Evolutionary conservation across 2,888 invertebrate species (phyloP), one percentile per base, ranked within the genome.

Genomic region (Ganaspis brasiliensis): DNA sequence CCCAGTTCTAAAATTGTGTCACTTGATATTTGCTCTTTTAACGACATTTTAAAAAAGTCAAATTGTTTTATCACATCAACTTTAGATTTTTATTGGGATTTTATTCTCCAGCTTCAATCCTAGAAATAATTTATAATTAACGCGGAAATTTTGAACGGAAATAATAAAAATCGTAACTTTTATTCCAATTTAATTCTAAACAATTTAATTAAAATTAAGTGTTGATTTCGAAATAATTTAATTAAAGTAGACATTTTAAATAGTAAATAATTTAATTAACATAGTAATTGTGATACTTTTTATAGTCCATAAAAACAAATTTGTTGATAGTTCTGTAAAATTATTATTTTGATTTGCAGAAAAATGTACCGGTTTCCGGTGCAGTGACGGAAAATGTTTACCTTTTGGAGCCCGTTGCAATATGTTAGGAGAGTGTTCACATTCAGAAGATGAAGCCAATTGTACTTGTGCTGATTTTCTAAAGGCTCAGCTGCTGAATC

Each of bases 401-500:
- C 93, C 95, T 0, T 87, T 93, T 73, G 93, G 94, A 2, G 94
- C 95, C 4, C 93, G 95, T 79, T 96, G 96, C 88, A 96, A 96
- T 87, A 94, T 95, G 87, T 90, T 96, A 59, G 92, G 95, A 31
- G 96, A 96, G 86, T 96, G 96, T 82, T 91, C 93, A 8, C 94
- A 94, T 79, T 95, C 95, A 1, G 94, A 94, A 79, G 96, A 96
- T 87, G 96, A 96, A 88, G 92, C 93, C 35, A 94, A 94, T 74
- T 96, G 96, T 87, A 93, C 95, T 21, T 96, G 96, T 88, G 96
- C 95, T 9, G 96, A 96, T 90, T 95, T 95, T 85, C 90, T 96
- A 56, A 93, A 93, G 75, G 94, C 95, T 0, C 95, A 96, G 86
- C 94, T 94, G 81, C 92, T 95, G 0, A 92, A 94, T 79, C 93